A percentile compares a stretch with the other conserved stretches of the same genome.
Conservation (phyloP, 2,113 vertebrate species). For the Cacatua alba region DNA sequence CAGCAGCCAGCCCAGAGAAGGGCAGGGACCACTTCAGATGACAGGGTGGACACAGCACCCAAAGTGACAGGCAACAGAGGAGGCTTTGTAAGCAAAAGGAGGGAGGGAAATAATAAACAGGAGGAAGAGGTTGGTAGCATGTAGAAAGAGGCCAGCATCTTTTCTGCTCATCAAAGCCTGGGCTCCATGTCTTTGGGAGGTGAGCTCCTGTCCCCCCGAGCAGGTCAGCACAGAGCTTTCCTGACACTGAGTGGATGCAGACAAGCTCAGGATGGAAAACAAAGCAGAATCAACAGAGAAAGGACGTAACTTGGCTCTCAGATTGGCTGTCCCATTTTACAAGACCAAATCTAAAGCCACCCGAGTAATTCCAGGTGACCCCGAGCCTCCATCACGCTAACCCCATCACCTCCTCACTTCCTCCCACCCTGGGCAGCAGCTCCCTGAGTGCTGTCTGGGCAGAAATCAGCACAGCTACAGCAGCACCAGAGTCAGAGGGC, state of each 20-base stretch:
- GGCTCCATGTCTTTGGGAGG: neutral
- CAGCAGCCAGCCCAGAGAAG: neutral
- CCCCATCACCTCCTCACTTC: accelerated
- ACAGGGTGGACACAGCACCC: neutral
- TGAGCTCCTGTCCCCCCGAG: neutral
- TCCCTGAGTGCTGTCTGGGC: neutral
- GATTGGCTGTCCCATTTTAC: neutral
- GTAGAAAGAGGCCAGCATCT: neutral
- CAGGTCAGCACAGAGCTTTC: neutral
- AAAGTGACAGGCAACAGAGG: neutral
- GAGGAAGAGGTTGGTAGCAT: accelerated
- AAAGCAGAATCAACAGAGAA: neutral
- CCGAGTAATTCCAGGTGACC: neutral
- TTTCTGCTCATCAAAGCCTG: neutral
- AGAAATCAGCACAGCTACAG: neutral
- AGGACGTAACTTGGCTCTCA: neutral
- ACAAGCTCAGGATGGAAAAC: neutral
- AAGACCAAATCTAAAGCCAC: neutral
- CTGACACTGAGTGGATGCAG: neutral
- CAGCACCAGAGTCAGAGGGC: neutral
- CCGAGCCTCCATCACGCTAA: accelerated
- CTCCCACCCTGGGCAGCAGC: neutral
- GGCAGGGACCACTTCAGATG: neutral
- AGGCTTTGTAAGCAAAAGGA: neutral
- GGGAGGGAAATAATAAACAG: neutral